These are phyloP conservation scores for Drosophila miranda DNA, from an alignment of 1,140 invertebrate species.

Conservation along the genomic window DNA sequence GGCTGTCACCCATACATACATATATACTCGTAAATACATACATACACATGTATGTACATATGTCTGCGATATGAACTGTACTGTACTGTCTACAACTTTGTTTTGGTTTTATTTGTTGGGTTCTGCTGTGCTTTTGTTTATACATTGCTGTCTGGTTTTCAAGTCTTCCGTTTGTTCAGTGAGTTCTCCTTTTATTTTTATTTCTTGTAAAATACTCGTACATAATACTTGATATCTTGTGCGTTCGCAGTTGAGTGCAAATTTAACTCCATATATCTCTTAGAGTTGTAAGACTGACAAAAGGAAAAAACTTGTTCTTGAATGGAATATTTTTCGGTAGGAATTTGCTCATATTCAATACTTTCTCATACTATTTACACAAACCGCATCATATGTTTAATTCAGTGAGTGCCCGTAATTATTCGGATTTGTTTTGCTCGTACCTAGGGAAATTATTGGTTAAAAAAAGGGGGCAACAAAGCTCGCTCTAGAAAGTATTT, in stretches of 20 bases:
- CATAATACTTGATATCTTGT: conserved; percentile 70
- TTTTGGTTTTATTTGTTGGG: conserved; percentile 1
- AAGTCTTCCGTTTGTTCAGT: conserved; percentile 73
- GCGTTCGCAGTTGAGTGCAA: conserved; percentile 60
- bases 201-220: conserved; percentile 53
- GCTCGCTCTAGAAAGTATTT: conserved; percentile 34
- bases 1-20: conserved; percentile 39
- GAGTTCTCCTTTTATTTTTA: conserved; percentile 39
- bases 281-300: conserved; percentile 43
- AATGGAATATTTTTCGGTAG: conserved; percentile 68
- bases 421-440: conserved; percentile 19
- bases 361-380: conserved; percentile 68
- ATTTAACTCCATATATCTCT: conserved; percentile 36
- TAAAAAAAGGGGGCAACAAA: conserved; percentile 23
- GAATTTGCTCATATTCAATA: conserved; percentile 72
- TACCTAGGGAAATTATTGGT: conserved; percentile 28
- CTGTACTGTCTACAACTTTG: conserved; percentile 14
- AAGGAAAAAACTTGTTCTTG: conserved; percentile 13
- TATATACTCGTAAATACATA: conserved; percentile 1
- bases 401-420: conserved; percentile 12
- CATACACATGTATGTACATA: conserved; percentile 2
- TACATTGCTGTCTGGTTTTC: conserved; percentile 64
- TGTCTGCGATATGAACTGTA: conserved; percentile 59
- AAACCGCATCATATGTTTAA: conserved; percentile 20
- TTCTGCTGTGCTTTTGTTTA: conserved; percentile 46